Base-by-base conservation (phyloP, 2,888 invertebrate species). In the Caenorhabditis macrosperma region DNA sequence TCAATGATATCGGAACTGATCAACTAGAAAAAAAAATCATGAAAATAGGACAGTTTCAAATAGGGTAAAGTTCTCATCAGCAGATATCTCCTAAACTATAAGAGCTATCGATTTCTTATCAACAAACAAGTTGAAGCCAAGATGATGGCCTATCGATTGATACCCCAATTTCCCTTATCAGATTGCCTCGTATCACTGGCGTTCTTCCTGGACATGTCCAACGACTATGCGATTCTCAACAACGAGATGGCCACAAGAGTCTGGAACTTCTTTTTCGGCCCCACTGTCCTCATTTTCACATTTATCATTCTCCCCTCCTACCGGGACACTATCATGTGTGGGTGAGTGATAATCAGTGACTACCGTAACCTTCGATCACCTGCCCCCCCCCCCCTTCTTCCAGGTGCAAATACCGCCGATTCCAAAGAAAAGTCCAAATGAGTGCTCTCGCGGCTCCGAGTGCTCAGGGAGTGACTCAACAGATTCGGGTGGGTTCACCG, bases 201-300 rank as follows among this genome's bases (percentile, higher is more conserved):
- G 2, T 80, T 80, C 44, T 80, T 82, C 41, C 33, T 80, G 10
- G 64, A 82, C 44, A 54, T 61, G 50, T 35, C 63, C 3, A 50
- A 72, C 20, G 59, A 66, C 55, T 72, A 74, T 30, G 77, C 46
- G 1, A 41, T 82, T 20, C 59, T 80, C 9, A 30, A n/a, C n/a
- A 82, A 82, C 41, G 79, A 82, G 15, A 77, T 77, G 77, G 69
- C 77, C 15, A 80, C 77, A 10, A 24, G 82, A 7, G 59, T 64
- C 44, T 82, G 82, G 82, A 74, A 60, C 38, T 82, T 77, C 74
- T 78, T 82, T 46, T 82, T 82, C 38, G 78, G 61, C 10, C 76
- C 75, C 15, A 52, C 55, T 5, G 59, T 71, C 12, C 59, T 82
- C 35, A 74, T 80, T 12, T 75, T 82, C 48, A 69, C 77, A 10